Evolutionary conservation across 2,113 vertebrate species (phyloP).

Genomic region (Ceyx cyanopectus): DNA sequence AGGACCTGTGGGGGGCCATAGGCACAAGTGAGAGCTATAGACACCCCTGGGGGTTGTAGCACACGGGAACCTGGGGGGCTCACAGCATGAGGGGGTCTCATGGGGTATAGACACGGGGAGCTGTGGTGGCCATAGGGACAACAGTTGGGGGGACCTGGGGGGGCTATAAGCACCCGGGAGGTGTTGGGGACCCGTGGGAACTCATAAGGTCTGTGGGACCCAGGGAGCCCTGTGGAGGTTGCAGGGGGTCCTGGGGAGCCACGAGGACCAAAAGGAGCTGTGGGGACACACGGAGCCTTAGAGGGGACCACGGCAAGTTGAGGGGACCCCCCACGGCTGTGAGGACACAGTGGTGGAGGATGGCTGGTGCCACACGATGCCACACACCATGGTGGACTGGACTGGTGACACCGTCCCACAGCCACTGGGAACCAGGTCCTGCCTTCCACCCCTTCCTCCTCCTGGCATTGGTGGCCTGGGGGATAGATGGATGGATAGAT

Average conservation of each 20-base stretch:
- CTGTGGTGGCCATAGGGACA: not conserved
- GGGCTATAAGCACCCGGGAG: not conserved
- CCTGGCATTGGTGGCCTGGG: accelerated
- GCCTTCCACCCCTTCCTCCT: not conserved
- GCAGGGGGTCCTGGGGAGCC: too few species aligned
- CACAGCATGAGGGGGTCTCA: not conserved
- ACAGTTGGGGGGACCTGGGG: not conserved
- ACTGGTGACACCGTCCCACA: accelerated
- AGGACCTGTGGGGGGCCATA: not conserved
- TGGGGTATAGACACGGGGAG: too few species aligned
- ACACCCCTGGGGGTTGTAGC: not conserved
- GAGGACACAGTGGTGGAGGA: not conserved
- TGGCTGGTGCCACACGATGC: too few species aligned
- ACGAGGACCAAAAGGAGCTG: not conserved
- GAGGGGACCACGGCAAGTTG: not conserved
- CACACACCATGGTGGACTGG: not conserved
- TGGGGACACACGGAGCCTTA: not conserved
- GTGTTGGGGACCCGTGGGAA: not conserved
- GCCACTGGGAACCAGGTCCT: not conserved
- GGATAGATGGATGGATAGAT: not conserved
- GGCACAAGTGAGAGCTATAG: not conserved
- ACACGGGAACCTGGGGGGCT: not conserved
- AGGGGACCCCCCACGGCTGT: not conserved
- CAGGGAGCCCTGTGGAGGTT: not conserved
- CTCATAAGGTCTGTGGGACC: too few species aligned